Percentiles rank a stretch among this genome's conserved stretches.
Evolutionary conservation across 2,113 vertebrate genomes (phyloP).

Genomic region (Xyrauchen texanus): DNA sequence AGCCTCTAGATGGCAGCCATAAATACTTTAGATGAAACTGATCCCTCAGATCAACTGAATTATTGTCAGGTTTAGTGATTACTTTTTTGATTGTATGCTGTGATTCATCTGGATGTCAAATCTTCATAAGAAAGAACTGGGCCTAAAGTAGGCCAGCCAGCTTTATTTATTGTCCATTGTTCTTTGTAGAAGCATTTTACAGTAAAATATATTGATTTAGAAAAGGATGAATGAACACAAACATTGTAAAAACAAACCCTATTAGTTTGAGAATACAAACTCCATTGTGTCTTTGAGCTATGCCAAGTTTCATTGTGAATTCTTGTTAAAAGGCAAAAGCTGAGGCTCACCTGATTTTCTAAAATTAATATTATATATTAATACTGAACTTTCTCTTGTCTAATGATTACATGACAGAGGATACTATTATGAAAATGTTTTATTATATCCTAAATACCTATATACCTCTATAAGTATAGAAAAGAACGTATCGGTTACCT

Average conservation of each 20-base stretch:
- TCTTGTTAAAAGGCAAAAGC: not conserved
- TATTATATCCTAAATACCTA: no score
- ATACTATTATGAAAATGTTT: not conserved
- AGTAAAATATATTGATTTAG: not conserved
- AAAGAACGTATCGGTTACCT: no score
- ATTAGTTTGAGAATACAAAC: not conserved
- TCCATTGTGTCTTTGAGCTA: not conserved
- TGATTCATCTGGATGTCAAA: not conserved
- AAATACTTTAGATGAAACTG: not conserved
- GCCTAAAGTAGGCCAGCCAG: not conserved
- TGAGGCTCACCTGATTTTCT: no score
- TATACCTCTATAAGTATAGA: not conserved
- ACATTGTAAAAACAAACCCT: not conserved
- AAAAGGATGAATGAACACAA: not conserved
- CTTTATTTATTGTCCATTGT: not conserved
- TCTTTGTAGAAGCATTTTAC: slow-evolving; percentile 1
- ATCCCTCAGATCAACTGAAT: not conserved
- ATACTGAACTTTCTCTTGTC: no score
- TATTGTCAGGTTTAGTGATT: not conserved
- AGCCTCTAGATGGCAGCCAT: slow-evolving; percentile 22
- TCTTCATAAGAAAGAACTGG: not conserved
- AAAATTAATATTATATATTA: no score
- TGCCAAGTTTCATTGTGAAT: not conserved
- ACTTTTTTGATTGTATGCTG: not conserved
- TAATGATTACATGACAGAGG: not conserved